phyloP scores from a whole-genome alignment of 2,888 invertebrate genomes.

The Lampropteryx suffumata region DNA sequence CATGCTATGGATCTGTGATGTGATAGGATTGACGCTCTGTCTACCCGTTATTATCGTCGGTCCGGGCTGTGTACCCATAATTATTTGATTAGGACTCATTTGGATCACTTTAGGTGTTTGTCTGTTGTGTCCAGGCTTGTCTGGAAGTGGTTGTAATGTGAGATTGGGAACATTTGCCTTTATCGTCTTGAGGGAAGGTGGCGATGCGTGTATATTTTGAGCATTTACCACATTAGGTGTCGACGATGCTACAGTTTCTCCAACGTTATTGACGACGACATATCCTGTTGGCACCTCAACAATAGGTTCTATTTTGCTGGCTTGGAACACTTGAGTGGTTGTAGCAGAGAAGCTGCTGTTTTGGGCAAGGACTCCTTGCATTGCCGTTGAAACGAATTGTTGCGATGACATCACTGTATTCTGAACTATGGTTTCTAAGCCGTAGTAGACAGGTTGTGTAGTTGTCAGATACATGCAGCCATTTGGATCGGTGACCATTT shows the following conservation, averaged over 20 bases:
- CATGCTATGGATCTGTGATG: conserved; percentile 76
- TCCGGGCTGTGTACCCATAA: conserved; percentile 60
- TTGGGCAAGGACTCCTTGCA: conserved; percentile 90
- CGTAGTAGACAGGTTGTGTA: conserved; percentile 91
- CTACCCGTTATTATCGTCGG: conserved; percentile 64
- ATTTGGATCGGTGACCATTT: conserved; percentile 84
- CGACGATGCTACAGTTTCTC: conserved; percentile 72
- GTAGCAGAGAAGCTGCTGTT: conserved; percentile 93
- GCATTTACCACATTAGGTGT: conserved; percentile 71
- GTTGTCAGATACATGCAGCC: conserved; percentile 84
- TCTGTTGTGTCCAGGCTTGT: conserved; percentile 66
- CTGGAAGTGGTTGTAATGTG: conserved; percentile 74
- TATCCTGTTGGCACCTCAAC: conserved; percentile 89
- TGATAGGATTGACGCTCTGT: conserved; percentile 74
- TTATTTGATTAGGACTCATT: conserved; percentile 62
- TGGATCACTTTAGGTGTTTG: conserved; percentile 76
- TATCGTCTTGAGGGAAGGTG: conserved; percentile 65
- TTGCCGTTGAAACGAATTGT: conserved; percentile 91
- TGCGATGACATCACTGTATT: conserved; percentile 95
- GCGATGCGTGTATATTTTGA: conserved; percentile 69
- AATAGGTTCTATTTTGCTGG: conserved; percentile 92
- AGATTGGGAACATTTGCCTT: conserved; percentile 73
- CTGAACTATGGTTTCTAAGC: conserved; percentile 92
- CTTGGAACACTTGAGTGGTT: conserved; percentile 92
- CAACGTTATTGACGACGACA: conserved; percentile 86